Evolutionary conservation across 2,113 vertebrate species (phyloP), one percentile per base, ranked within the genome.

Genomic region (Garra rufa): DNA sequence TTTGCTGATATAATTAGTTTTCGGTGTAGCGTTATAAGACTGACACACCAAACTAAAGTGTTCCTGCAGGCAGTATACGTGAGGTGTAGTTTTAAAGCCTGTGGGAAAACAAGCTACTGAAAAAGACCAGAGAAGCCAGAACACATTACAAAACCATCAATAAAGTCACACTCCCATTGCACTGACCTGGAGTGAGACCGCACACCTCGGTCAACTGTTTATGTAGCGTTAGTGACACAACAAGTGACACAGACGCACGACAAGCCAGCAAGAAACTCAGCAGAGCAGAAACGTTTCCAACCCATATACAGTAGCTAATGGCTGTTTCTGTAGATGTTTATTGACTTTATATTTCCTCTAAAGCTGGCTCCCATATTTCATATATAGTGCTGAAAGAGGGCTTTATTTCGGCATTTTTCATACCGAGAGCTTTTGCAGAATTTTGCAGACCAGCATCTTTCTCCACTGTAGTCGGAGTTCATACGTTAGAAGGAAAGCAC

Each of bases 401-500:
- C 24, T 50, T 81, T 69, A 81, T 46, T 50, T 69, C 17, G 28
- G 44, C 26, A 50, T 50, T 81, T 69, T 50, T 44, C 28, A 79
- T 44, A 63, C 21, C 9, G 9, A 19, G 46, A 70, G 21, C 26
- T 1, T n/a, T n/a, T n/a, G n/a, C n/a, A n/a, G 4, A 81, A 41
- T 81, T 81, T 55, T 81, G 79, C 79, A 69, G 79, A 81, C 43
- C 55, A 81, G 79, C 61, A 70, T 81, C 44, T 81, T 81, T 81
- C 46, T 81, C 63, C 65, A 81, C 61, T 50, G 79, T 81, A 81
- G 26, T 67, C 78, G 30, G 46, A 55, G 19, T 67, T 80, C 77
- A 80, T 80, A 80, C 6, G 9, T 80, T 80, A 67, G 4, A 17
- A 63, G 10, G 46, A 70, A 81, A 70, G 61, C 79, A 70, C 65